Conservation (phyloP, 2,113 vertebrate species). For the Eublepharis macularius region DNA sequence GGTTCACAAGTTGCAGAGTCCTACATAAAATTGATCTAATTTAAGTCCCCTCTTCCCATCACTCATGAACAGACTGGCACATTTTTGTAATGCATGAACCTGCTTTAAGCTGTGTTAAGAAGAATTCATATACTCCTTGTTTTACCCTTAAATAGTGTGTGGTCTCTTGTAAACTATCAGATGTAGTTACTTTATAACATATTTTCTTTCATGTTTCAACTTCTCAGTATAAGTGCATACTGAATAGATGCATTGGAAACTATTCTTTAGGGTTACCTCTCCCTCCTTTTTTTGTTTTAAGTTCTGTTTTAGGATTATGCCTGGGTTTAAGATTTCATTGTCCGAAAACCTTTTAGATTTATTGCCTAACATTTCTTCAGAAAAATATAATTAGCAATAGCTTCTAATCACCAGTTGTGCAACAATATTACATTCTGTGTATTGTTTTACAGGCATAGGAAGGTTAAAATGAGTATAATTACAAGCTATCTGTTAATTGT, state of each 20-base stretch:
- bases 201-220: conserved; percentile 17
- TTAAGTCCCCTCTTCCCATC: background rate
- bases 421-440: conserved; percentile 19
- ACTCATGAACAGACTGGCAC: background rate
- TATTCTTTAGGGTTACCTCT: background rate
- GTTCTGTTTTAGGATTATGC: conserved; percentile 21
- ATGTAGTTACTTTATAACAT: background rate
- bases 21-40: background rate
- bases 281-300: background rate
- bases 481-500: conserved; percentile 39
- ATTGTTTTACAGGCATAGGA: conserved; percentile 39
- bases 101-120: background rate
- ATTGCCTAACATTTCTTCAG: conserved; percentile 38
- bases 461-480: conserved; percentile 40
- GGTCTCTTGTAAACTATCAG: background rate
- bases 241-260: background rate
- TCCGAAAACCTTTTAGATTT: conserved; percentile 23
- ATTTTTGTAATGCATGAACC: conserved; percentile 4
- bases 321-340: conserved; percentile 35
- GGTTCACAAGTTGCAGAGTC: no score
- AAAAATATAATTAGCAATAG: conserved; percentile 42
- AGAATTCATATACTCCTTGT: background rate
- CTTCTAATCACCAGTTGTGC: conserved; percentile 23
- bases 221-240: background rate
- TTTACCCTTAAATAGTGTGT: conserved; percentile 15